These are phyloP conservation scores for Galerucella pusilla DNA, from an alignment of 2,888 invertebrate species.

Conservation along the genomic window DNA sequence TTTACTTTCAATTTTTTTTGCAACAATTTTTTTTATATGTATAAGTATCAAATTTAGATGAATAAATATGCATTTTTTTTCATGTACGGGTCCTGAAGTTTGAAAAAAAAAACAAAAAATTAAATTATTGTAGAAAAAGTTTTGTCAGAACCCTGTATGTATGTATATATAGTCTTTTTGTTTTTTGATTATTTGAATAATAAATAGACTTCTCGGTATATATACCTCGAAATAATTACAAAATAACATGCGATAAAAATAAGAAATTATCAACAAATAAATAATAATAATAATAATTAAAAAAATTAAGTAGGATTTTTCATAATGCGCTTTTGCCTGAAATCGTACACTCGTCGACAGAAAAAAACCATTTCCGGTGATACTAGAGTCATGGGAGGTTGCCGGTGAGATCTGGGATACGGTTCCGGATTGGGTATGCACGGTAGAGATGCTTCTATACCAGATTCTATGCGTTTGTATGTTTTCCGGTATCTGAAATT, in stretches of 20 bases:
- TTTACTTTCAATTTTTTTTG: conserved; percentile 52
- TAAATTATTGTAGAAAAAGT: conserved; percentile 21
- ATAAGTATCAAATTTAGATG: conserved; percentile 62
- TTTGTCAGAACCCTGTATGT: conserved; percentile 27
- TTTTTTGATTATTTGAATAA: conserved; percentile 44
- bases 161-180: conserved; percentile 35
- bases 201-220: conserved; percentile 34
- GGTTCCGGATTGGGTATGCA: conserved; percentile 80
- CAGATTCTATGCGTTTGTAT: conserved; percentile 82
- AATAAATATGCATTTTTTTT: conserved; percentile 45
- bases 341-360: conserved; percentile 95
- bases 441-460: conserved; percentile 74
- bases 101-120: conserved; percentile 17
- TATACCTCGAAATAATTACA: conserved; percentile 35
- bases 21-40: conserved; percentile 62
- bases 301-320: conserved; percentile 64
- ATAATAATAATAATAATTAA: conserved; percentile 24
- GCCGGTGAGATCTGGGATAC: conserved; percentile 69
- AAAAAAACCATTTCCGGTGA: conserved; percentile 90
- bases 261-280: conserved; percentile 35
- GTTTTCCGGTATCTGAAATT: conserved; percentile 83
- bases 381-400: conserved; percentile 73
- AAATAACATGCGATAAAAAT: conserved; percentile 37
- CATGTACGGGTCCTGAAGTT: conserved; percentile 21
- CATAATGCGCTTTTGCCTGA: conserved; percentile 82